phyloP scores from a whole-genome alignment of 2,113 vertebrate genomes.

The Otus sunia region DNA sequence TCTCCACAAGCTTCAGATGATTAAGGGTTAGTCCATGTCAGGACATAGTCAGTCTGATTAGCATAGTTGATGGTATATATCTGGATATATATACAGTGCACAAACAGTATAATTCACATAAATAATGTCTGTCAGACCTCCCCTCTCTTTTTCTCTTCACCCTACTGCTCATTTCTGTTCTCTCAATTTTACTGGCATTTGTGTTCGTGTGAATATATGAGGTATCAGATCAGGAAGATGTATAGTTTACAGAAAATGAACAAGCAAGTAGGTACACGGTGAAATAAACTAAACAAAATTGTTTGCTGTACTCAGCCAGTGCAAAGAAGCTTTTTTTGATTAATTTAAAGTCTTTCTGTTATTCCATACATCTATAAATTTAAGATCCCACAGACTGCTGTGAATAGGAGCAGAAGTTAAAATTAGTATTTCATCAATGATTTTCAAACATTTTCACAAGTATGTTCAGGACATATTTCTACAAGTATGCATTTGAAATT shows the following conservation, averaged over 20 bases:
- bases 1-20: not conserved
- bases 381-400: not conserved
- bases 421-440: not conserved
- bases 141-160: not conserved
- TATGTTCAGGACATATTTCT: not conserved
- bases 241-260: constrained; percentile 1
- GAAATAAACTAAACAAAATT: not conserved
- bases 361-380: not conserved
- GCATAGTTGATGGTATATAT: not conserved
- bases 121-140: not conserved
- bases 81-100: not conserved
- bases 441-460: not conserved
- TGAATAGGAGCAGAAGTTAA: not conserved
- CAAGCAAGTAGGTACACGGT: not conserved
- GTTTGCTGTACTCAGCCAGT: not conserved
- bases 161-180: not conserved
- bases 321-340: not conserved
- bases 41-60: not conserved
- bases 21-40: not conserved
- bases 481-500: not conserved
- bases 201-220: not conserved
- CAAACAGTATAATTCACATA: not conserved
- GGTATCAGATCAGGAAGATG: not conserved
- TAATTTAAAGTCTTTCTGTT: not conserved
- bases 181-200: constrained; percentile 10